These are phyloP conservation scores for Gadus chalcogrammus DNA, from an alignment of 2,113 vertebrate species.

Conservation along the genomic window DNA sequence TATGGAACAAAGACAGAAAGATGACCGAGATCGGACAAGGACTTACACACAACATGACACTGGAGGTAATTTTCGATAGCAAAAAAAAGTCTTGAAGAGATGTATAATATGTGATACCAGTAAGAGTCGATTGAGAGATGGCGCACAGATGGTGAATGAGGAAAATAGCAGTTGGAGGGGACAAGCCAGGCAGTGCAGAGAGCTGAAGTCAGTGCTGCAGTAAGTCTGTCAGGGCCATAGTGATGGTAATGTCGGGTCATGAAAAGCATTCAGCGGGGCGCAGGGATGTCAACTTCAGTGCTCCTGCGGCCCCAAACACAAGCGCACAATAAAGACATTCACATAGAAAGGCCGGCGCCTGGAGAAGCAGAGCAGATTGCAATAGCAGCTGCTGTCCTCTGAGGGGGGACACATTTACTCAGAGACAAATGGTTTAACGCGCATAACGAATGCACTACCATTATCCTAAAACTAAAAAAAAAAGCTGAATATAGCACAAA, in stretches of 20 bases:
- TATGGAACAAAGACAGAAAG: slow-evolving; percentile 46
- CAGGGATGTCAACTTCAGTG: slow-evolving; percentile 53
- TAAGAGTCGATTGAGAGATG: too few species aligned
- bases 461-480: too few species aligned
- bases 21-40: not conserved
- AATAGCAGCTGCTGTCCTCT: too few species aligned
- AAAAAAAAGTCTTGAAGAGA: not conserved
- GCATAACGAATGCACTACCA: too few species aligned
- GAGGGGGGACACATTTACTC: too few species aligned
- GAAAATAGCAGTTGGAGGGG: slow-evolving; percentile 12
- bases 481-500: too few species aligned
- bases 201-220: slow-evolving; percentile 62
- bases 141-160: not conserved
- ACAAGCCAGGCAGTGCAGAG: not conserved
- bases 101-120: too few species aligned
- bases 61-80: not conserved
- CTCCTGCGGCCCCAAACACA: slow-evolving; percentile 54
- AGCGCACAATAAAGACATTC: slow-evolving; percentile 27
- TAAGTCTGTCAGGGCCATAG: slow-evolving; percentile 72
- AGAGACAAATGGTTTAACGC: too few species aligned
- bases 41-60: not conserved
- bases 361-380: too few species aligned
- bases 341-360: not conserved
- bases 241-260: slow-evolving; percentile 69
- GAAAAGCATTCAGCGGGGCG: slow-evolving; percentile 62